Evolutionary conservation across 2,797 vertebrate species (phyloP).

Genomic region (Lacerta viridis): DNA sequence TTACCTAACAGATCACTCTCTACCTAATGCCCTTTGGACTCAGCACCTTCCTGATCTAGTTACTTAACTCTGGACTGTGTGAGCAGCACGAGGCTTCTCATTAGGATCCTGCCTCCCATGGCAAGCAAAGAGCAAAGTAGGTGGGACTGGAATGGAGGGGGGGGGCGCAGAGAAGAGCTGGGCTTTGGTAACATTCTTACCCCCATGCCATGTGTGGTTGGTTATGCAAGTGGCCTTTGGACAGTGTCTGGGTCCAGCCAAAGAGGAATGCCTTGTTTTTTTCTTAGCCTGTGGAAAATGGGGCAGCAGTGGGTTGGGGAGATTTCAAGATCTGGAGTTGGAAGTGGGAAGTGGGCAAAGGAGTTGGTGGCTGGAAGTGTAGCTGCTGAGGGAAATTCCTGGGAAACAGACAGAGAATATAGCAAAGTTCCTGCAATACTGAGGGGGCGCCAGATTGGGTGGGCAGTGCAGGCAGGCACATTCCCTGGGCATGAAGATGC

Average conservation of each 20-base stretch:
- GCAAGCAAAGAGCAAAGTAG: background rate
- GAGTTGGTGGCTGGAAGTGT: background rate
- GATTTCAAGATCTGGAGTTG: background rate
- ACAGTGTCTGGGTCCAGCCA: background rate
- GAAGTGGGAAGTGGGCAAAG: background rate
- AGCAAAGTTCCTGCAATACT: background rate
- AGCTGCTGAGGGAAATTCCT: background rate
- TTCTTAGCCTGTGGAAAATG: background rate
- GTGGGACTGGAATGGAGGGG: background rate
- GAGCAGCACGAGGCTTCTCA: background rate
- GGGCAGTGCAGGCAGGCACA: background rate
- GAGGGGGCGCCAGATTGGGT: background rate
- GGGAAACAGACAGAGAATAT: background rate
- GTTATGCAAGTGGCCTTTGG: slow-evolving; percentile 21
- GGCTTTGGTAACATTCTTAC: background rate
- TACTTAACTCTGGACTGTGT: background rate
- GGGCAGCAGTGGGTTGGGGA: background rate
- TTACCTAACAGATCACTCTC: background rate
- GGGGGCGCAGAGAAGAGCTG: no score
- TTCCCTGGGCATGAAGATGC: no score
- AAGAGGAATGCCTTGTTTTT: background rate
- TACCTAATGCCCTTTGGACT: slow-evolving; percentile 22
- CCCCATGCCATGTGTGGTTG: background rate
- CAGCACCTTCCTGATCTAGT: background rate
- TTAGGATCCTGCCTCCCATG: background rate